Evolutionary conservation across 2,888 invertebrate genomes (phyloP).

Genomic region (Chymomyza fuscimana): DNA sequence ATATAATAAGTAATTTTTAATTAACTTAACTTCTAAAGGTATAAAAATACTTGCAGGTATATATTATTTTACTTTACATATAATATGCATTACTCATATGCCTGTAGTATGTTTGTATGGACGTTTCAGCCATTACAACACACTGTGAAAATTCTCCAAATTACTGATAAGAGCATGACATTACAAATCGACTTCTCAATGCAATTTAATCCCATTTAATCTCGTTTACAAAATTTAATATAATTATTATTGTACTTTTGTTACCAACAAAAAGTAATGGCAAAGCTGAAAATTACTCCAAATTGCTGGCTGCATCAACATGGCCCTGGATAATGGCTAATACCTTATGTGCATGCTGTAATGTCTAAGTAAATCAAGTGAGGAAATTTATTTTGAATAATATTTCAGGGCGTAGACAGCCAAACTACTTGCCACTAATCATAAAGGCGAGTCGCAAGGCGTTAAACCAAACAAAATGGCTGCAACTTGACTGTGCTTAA

Average conservation of each 20-base stretch:
- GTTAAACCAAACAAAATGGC: conserved; percentile 47
- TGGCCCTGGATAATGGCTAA: not conserved
- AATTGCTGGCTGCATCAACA: not conserved
- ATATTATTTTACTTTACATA: too few species aligned
- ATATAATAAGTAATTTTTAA: too few species aligned
- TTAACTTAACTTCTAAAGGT: too few species aligned
- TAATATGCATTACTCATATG: too few species aligned
- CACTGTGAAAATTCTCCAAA: not conserved
- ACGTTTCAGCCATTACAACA: too few species aligned
- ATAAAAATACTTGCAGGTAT: too few species aligned
- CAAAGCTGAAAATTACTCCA: not conserved
- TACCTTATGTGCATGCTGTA: not conserved
- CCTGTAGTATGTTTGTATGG: too few species aligned
- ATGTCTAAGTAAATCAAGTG: conserved; percentile 39
- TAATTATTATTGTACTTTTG: not conserved
- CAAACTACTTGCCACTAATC: conserved; percentile 58
- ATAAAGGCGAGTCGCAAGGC: conserved; percentile 57
- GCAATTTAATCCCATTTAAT: not conserved
- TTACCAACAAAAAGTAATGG: not conserved
- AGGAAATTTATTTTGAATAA: conserved; percentile 11
- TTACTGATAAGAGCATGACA: not conserved
- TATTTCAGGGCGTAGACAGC: conserved; percentile 42
- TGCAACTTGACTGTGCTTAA: conserved; percentile 34
- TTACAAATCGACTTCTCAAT: not conserved
- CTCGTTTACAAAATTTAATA: not conserved